These are phyloP conservation scores for Chauna torquata DNA, from an alignment of 2,113 vertebrate genomes.

Conservation along the genomic window DNA sequence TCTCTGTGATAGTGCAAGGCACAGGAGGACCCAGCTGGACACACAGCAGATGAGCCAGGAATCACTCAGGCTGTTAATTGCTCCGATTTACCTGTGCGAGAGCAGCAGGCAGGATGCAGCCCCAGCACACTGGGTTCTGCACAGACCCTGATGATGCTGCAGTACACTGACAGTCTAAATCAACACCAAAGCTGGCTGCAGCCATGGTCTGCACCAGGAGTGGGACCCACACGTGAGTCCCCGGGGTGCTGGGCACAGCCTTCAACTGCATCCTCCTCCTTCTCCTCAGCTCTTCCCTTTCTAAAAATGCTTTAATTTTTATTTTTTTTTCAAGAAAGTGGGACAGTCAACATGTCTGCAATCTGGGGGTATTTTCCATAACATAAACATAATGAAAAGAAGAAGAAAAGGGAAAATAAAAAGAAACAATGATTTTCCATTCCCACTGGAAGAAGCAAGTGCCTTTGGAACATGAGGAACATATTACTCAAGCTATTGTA, in stretches of 20 bases:
- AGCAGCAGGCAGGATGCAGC: background rate
- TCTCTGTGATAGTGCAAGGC: background rate
- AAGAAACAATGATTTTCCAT: constrained; percentile 43
- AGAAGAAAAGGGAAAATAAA: constrained; percentile 33
- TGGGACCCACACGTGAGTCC: background rate
- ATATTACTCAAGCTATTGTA: constrained; percentile 45
- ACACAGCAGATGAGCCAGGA: too few species aligned
- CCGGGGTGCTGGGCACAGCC: background rate
- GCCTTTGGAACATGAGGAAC: constrained; percentile 36
- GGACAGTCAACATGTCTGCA: background rate
- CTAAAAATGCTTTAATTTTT: background rate
- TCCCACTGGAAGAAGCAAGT: constrained; percentile 1
- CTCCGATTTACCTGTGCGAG: too few species aligned
- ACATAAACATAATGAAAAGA: background rate
- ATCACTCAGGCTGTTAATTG: too few species aligned
- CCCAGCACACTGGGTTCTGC: fast-evolving
- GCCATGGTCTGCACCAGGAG: background rate
- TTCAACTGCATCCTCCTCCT: background rate
- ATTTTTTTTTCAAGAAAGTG: background rate
- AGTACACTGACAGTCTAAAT: background rate
- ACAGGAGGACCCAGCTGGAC: too few species aligned
- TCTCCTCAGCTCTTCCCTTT: background rate
- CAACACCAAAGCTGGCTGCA: background rate
- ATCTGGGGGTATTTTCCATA: constrained; percentile 47
- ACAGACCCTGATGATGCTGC: fast-evolving